phyloP scores from a whole-genome alignment of 2,888 invertebrate genomes.

The Caenorhabditis angaria region DNA sequence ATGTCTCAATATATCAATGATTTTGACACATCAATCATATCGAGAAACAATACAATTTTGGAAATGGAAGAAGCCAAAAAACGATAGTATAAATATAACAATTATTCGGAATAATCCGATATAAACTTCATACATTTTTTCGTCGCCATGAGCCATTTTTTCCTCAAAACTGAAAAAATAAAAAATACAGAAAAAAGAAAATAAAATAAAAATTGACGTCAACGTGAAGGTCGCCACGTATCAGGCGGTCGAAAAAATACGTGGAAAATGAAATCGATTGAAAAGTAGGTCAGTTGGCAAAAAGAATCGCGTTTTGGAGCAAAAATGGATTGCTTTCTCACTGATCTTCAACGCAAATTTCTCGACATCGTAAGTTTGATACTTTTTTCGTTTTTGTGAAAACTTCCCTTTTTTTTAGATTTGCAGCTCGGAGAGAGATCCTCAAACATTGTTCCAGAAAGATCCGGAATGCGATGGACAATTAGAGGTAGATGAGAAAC shows the following conservation, averaged over 20 bases:
- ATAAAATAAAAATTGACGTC: too few species aligned
- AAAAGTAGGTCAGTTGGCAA: neutral
- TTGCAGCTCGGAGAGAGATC: conserved; percentile 21
- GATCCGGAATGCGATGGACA: conserved; percentile 10
- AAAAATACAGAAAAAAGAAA: too few species aligned
- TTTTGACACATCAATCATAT: too few species aligned
- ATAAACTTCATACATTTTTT: too few species aligned
- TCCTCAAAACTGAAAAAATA: too few species aligned
- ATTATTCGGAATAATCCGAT: too few species aligned
- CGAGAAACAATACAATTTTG: too few species aligned
- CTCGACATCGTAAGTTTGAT: conserved; percentile 29
- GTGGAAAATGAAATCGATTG: neutral
- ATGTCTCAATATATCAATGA: too few species aligned
- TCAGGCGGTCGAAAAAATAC: neutral
- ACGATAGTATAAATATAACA: too few species aligned
- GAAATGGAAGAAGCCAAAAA: too few species aligned
- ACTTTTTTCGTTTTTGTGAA: neutral
- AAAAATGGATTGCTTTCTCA: conserved; percentile 19
- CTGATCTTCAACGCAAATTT: conserved; percentile 34
- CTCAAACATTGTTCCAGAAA: conserved; percentile 1
- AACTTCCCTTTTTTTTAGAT: conserved; percentile 12
- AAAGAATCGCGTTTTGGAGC: neutral
- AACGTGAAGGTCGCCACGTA: conserved; percentile 1
- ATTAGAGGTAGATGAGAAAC: conserved; percentile 20
- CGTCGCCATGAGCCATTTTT: too few species aligned